phyloP scores from a whole-genome alignment of 2,888 invertebrate species.

The Cataglyphis albicans region DNA sequence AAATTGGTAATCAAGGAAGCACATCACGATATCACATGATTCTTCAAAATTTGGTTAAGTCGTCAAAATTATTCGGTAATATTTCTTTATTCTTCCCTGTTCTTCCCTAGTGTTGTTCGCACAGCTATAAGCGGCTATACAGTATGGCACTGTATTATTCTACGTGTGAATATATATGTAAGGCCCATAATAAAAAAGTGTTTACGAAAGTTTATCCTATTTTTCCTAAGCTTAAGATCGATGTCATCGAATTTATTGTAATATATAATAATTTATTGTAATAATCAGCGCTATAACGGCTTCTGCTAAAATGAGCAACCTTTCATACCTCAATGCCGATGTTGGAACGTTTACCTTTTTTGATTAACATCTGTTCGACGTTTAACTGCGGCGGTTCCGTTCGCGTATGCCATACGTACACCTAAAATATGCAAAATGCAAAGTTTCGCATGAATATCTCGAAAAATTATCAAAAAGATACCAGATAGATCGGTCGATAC shows the following conservation, averaged over 20 bases:
- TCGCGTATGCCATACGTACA: constrained; percentile 99
- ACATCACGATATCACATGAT: constrained; percentile 21
- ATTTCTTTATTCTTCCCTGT: constrained; percentile 6
- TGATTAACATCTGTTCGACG: constrained; percentile 89
- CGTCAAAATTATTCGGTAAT: neutral
- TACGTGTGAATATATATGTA: neutral
- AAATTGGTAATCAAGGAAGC: neutral
- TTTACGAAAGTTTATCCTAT: neutral
- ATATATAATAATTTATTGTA: constrained; percentile 4
- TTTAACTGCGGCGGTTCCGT: constrained; percentile 95
- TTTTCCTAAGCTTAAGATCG: neutral
- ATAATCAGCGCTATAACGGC: neutral
- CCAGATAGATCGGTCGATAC: constrained; percentile 81
- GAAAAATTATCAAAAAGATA: neutral
- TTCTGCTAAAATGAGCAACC: neutral
- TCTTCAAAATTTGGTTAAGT: constrained; percentile 2
- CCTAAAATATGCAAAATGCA: constrained; percentile 85
- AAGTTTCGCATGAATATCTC: neutral
- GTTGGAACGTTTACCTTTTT: constrained; percentile 88
- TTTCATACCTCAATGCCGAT: constrained; percentile 88
- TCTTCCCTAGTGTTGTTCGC: constrained; percentile 3
- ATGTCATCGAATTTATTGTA: neutral
- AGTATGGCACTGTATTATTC: constrained; percentile 61
- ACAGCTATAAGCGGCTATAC: constrained; percentile 43
- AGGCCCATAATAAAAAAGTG: neutral